These are phyloP conservation scores for Baronia brevicornis DNA, from an alignment of 2,888 invertebrate genomes.

Conservation along the genomic window DNA sequence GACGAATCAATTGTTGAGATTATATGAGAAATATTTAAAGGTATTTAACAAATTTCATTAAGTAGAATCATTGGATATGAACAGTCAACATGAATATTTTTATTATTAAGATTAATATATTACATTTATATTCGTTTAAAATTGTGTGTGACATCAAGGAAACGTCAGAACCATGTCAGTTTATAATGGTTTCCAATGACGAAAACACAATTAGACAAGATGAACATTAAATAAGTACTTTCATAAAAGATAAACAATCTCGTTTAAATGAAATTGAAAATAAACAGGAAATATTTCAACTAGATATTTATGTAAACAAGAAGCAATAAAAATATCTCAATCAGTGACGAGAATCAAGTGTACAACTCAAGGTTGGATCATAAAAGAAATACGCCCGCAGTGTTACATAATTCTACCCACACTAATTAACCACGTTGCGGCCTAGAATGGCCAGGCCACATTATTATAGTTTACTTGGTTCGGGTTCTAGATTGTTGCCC, in stretches of 20 bases:
- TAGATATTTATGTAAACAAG: slow-evolving; percentile 38
- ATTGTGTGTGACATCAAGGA: no score
- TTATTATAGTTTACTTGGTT: slow-evolving; percentile 41
- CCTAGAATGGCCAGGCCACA: slow-evolving; percentile 47
- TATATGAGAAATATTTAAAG: slow-evolving; percentile 1
- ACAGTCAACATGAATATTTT: no score
- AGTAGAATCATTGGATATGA: no score
- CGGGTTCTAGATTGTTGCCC: slow-evolving; percentile 21
- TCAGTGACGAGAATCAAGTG: slow-evolving; percentile 54
- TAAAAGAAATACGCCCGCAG: slow-evolving; percentile 46
- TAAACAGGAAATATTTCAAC: slow-evolving; percentile 31
- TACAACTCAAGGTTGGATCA: slow-evolving; percentile 50
- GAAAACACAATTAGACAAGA: no score
- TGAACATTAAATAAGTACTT: no score
- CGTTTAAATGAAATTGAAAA: slow-evolving; percentile 23
- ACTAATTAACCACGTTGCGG: slow-evolving; percentile 56
- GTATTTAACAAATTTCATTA: no score
- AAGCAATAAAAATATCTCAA: slow-evolving; percentile 57
- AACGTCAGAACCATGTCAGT: no score
- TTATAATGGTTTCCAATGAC: no score
- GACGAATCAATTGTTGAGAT: slow-evolving; percentile 19
- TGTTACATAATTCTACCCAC: slow-evolving; percentile 56
- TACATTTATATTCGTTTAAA: no score
- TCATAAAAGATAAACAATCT: slow-evolving; percentile 14
- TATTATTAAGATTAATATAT: no score